phyloP scores from a whole-genome alignment of 2,888 invertebrate genomes.

The Cantharis rustica region DNA sequence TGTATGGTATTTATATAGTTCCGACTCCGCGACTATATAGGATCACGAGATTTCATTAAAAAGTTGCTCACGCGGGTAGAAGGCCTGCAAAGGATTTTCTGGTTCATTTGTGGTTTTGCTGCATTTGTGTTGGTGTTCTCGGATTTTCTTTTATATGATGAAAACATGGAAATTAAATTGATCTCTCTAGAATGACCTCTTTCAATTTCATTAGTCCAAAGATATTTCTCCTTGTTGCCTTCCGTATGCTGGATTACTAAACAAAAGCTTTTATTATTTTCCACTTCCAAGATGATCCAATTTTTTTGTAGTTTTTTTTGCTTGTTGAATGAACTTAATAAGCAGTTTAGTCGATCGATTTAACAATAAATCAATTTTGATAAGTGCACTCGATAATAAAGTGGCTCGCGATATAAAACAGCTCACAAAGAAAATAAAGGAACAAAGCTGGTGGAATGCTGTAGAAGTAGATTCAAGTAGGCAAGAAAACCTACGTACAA shows the following conservation, averaged over 20 bases:
- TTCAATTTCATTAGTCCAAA: too few relatives aligned
- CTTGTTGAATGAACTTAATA: constrained; percentile 5
- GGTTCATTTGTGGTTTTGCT: too few relatives aligned
- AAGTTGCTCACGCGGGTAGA: too few relatives aligned
- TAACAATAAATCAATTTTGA: constrained; percentile 15
- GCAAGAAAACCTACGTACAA: constrained; percentile 20
- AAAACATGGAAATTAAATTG: too few relatives aligned
- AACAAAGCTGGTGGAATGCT: constrained; percentile 17
- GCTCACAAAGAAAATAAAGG: constrained; percentile 16
- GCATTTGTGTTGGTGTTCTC: too few relatives aligned
- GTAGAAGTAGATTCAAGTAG: constrained; percentile 16
- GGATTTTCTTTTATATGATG: too few relatives aligned
- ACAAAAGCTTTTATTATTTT: not conserved
- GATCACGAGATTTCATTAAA: too few relatives aligned
- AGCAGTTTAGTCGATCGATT: not conserved
- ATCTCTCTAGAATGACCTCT: too few relatives aligned
- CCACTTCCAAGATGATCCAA: not conserved
- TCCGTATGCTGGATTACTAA: not conserved
- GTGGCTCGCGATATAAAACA: constrained; percentile 9
- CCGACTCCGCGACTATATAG: too few relatives aligned
- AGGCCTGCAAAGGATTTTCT: too few relatives aligned
- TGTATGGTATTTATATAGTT: too few relatives aligned
- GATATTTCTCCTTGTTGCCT: not conserved
- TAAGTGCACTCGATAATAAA: constrained; percentile 17
- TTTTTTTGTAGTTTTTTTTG: not conserved